Base-by-base conservation (phyloP, 2,113 vertebrate species). In the Epinephelus moara region DNA sequence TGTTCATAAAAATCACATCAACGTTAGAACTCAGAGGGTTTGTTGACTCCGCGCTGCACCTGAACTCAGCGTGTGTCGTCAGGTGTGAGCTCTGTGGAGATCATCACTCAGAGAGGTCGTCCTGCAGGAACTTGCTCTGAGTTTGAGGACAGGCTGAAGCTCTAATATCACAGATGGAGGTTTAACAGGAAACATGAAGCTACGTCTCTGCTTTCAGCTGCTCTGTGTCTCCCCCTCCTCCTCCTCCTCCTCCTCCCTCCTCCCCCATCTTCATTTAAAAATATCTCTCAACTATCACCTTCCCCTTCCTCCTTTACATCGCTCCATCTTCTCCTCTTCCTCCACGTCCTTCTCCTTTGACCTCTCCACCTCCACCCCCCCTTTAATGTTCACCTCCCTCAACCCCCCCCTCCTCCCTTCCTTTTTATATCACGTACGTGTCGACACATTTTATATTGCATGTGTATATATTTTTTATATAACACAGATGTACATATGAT, bases 131-230 rank as follows among this genome's bases (percentile, higher is more conserved):
- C 78, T 74, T 77, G 72, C 55, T 53, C 9, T 2, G 69, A 61
- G 61, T 56, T 0, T 13, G 33, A 85, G 90, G 86, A 61, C 80
- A 33, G 69, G 75, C 15, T 76, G 78, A 75, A 86, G 79, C 84
- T 92, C 84, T 75, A 78, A 87, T 88, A 84, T 88, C 86, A 75
- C 91, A 72, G 74, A 85, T 67, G 77, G 75, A 82, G 70, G 80
- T 75, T 86, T 74, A 85, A 73, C 52, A 61, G 76, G 84, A 79
- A 88, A 91, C 80, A 75, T 18, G 76, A 91, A 25, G 82, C 84
- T 80, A 30, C n/a, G 33, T 66, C 80, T 91, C 86, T 71, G 62
- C 79, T 91, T 91, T 86, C 89, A 72, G 57, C 73, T 57, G 21
- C 71, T 52, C 69, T 19, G 19, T 4, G 11, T 11, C 55, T 25